A percentile compares a stretch with the other conserved stretches of the same genome.
Evolutionary conservation across 2,888 invertebrate genomes (phyloP).

Genomic region (Synanthedon tipuliformis): DNA sequence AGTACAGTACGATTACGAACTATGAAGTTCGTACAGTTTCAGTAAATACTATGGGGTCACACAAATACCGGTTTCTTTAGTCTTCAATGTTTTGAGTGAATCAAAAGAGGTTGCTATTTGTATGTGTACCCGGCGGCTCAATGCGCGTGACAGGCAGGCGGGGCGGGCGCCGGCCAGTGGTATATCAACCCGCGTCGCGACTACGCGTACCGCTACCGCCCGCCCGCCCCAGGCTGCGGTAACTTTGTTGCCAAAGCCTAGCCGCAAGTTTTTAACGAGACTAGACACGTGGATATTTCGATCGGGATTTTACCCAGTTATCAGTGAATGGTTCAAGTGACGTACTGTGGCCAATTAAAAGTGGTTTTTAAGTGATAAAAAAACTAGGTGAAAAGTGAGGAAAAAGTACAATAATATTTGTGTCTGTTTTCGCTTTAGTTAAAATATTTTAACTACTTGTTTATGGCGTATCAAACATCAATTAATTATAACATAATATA

Average conservation of each 20-base stretch:
- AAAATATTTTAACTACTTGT: no score
- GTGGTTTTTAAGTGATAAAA: background rate
- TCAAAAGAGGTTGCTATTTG: background rate
- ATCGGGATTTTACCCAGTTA: background rate
- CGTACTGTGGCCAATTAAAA: background rate
- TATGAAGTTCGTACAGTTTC: no score
- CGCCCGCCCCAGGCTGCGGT: constrained; percentile 14
- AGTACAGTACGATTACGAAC: no score
- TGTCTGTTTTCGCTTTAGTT: no score
- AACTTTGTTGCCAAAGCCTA: background rate
- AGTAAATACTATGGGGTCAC: no score
- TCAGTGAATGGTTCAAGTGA: background rate
- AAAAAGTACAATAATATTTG: no score
- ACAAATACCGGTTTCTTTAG: background rate
- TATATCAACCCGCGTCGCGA: constrained; percentile 40
- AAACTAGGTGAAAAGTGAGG: background rate
- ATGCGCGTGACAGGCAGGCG: constrained; percentile 27
- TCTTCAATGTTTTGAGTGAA: background rate
- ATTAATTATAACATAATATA: no score
- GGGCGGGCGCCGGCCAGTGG: constrained; percentile 42
- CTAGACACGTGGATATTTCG: background rate
- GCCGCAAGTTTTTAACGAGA: background rate
- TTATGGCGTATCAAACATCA: no score
- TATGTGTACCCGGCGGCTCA: constrained; percentile 16
- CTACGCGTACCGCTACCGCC: constrained; percentile 29